phyloP scores from a whole-genome alignment of 2,797 vertebrate genomes.

The Toxotes lorentzi region DNA sequence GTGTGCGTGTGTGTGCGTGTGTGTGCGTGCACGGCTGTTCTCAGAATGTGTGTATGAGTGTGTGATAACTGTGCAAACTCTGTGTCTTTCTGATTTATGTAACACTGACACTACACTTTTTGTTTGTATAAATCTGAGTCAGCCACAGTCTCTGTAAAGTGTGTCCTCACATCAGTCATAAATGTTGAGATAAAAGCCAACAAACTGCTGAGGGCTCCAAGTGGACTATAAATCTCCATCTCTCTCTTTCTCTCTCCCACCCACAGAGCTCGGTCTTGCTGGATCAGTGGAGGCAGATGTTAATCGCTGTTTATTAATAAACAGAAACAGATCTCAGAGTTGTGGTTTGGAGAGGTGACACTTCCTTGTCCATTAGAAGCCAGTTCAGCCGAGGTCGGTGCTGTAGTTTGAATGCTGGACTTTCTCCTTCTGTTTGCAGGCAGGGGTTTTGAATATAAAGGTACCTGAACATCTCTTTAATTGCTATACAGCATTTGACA shows the following conservation, averaged over 20 bases:
- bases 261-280: conserved; percentile 3
- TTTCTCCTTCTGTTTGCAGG: neutral
- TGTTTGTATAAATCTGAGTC: conserved; percentile 17
- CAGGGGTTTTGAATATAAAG: too few species aligned
- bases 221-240: conserved; percentile 12
- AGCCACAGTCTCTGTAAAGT: neutral
- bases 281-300: conserved; percentile 22
- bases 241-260: neutral
- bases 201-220: conserved; percentile 17
- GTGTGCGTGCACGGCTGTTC: neutral
- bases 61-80: neutral
- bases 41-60: conserved; percentile 2
- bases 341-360: neutral
- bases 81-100: conserved; percentile 19
- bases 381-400: neutral
- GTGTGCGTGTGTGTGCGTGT: conserved; percentile 33
- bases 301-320: conserved; percentile 45
- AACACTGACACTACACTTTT: neutral
- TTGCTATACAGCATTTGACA: neutral
- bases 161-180: conserved; percentile 18
- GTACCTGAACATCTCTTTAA: too few species aligned
- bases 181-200: conserved; percentile 41
- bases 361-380: neutral
- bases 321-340: conserved; percentile 11
- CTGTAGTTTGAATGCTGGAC: neutral